Evolutionary conservation across 2,113 vertebrate species (phyloP).

Genomic region (Amphiprion ocellaris): DNA sequence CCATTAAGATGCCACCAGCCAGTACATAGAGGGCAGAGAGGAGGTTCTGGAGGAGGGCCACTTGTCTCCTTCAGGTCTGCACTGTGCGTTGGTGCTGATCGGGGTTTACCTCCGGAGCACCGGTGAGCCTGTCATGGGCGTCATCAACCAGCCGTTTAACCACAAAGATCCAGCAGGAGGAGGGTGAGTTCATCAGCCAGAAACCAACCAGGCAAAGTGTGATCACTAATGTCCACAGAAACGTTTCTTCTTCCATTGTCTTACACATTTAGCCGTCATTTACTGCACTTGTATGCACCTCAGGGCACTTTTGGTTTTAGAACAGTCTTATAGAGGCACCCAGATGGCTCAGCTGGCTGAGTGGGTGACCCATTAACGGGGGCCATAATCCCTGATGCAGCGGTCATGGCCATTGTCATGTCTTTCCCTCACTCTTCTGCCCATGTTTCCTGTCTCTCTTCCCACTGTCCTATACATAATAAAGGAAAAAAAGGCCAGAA

Average conservation of each 20-base stretch:
- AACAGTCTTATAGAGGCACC: too few relatives aligned
- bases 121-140: constrained; percentile 86
- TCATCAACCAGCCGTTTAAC: constrained; percentile 89
- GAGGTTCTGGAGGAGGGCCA: constrained; percentile 69
- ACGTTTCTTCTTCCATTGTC: background rate
- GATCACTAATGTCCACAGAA: too few relatives aligned
- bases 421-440: too few relatives aligned
- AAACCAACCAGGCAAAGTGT: background rate
- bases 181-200: constrained; percentile 63
- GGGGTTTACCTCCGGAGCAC: constrained; percentile 84
- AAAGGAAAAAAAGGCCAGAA: too few relatives aligned
- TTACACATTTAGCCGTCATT: background rate
- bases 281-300: too few relatives aligned
- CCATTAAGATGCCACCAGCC: constrained; percentile 84
- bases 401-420: too few relatives aligned
- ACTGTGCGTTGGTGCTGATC: constrained; percentile 87
- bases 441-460: too few relatives aligned
- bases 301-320: too few relatives aligned
- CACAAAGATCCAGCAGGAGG: constrained; percentile 70
- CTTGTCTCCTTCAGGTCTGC: constrained; percentile 82
- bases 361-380: too few relatives aligned
- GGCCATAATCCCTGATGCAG: too few relatives aligned
- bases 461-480: too few relatives aligned
- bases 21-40: constrained; percentile 83
- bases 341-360: too few relatives aligned